Conservation (phyloP, 1,140 invertebrate genomes). For the Tetramorium parvispinum region DNA sequence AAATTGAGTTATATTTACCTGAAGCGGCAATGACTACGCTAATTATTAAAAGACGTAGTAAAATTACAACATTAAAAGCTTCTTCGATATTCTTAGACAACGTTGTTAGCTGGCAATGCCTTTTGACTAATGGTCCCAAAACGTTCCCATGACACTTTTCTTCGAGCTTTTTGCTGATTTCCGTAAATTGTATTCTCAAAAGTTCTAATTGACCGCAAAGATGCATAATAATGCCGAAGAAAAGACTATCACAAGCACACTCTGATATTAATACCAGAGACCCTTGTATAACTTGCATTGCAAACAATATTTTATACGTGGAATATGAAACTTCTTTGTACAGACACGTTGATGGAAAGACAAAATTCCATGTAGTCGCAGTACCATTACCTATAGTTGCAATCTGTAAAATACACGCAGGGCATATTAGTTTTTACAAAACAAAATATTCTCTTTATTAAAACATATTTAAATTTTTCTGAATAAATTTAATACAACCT, state of each 20-base stretch:
- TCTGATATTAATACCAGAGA: not conserved
- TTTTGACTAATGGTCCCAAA: conserved; percentile 26
- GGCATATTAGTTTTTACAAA: not conserved
- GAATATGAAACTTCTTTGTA: conserved; percentile 17
- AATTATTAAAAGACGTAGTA: conserved; percentile 60
- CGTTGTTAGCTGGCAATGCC: conserved; percentile 49
- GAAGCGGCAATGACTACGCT: conserved; percentile 62
- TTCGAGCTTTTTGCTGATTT: not conserved
- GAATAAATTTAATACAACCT: conserved; percentile 17
- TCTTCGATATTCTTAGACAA: conserved; percentile 56
- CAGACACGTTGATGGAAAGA: conserved; percentile 46
- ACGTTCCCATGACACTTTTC: not conserved
- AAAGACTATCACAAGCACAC: conserved; percentile 55
- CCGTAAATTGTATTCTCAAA: conserved; percentile 5
- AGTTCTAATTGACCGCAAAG: conserved; percentile 64
- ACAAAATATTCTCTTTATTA: not conserved
- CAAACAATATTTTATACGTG: not conserved
- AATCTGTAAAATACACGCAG: not conserved
- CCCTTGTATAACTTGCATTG: conserved; percentile 19
- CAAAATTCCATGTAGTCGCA: conserved; percentile 7
- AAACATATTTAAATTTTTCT: not conserved
- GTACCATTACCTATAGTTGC: not conserved
- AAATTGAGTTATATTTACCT: conserved; percentile 38
- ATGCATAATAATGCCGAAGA: conserved; percentile 60
- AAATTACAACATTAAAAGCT: conserved; percentile 47